phyloP scores from a whole-genome alignment of 2,888 invertebrate genomes.

The Lasioglossum zephyrum region DNA sequence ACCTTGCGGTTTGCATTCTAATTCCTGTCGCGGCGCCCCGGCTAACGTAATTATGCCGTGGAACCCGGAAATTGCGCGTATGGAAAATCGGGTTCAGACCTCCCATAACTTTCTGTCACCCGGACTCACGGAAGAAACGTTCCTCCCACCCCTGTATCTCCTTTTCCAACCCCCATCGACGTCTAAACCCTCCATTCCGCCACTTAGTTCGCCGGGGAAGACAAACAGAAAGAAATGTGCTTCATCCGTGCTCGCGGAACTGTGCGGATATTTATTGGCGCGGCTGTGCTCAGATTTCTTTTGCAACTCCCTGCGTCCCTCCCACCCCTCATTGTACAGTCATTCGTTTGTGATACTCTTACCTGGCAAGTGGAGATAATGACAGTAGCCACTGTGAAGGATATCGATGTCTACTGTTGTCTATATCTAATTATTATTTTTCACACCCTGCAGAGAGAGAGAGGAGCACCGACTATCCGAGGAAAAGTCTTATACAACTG shows the following conservation, averaged over 20 bases:
- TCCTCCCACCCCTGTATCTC: background rate
- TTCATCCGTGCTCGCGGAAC: background rate
- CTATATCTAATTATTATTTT: background rate
- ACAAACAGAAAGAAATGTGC: background rate
- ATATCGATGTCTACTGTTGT: background rate
- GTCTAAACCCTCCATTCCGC: background rate
- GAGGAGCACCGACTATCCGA: too few relatives aligned
- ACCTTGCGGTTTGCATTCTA: constrained; percentile 72
- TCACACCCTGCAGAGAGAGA: background rate
- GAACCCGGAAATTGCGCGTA: constrained; percentile 64
- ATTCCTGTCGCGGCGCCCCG: constrained; percentile 65
- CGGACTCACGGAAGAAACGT: background rate
- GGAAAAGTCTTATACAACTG: background rate
- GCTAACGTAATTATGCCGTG: constrained; percentile 67
- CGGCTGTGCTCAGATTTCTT: background rate
- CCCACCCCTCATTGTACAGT: background rate
- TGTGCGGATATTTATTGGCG: background rate
- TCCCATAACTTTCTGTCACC: constrained; percentile 26
- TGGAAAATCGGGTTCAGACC: constrained; percentile 61
- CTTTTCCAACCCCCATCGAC: background rate
- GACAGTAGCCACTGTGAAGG: background rate
- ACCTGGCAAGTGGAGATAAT: background rate
- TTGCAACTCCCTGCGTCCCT: background rate
- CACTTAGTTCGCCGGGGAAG: background rate
- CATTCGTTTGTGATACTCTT: background rate